These are phyloP conservation scores for Anagrus nilaparvatae DNA, from an alignment of 1,140 invertebrate species.

Conservation along the genomic window DNA sequence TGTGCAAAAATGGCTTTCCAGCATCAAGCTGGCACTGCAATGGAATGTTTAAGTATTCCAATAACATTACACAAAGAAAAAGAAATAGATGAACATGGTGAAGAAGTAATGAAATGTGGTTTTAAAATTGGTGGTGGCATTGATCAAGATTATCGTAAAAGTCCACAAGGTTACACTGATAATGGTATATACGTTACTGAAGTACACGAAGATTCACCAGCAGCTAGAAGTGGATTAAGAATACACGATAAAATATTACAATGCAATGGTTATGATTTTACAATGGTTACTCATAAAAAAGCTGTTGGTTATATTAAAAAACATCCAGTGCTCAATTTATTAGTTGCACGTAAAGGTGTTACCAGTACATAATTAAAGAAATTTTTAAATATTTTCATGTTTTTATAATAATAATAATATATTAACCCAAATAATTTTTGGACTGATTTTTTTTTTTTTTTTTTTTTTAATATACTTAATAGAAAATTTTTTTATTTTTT, in stretches of 20 bases:
- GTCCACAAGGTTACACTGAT: conserved; percentile 94
- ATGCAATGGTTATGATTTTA: conserved; percentile 97
- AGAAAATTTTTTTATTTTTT: too few relatives aligned
- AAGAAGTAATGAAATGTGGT: conserved; percentile 82
- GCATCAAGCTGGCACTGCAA: conserved; percentile 89
- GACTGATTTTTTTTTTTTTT: too few relatives aligned
- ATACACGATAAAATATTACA: conserved; percentile 97
- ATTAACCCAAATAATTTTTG: too few relatives aligned
- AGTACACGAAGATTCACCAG: conserved; percentile 92
- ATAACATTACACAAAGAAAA: conserved; percentile 92
- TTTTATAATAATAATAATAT: too few relatives aligned
- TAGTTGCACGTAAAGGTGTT: conserved; percentile 92
- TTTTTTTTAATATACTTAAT: too few relatives aligned
- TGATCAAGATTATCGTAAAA: conserved; percentile 92
- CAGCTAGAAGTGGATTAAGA: conserved; percentile 86
- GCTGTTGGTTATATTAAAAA: conserved; percentile 97
- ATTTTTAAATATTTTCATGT: too few relatives aligned
- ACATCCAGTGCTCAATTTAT: conserved; percentile 86
- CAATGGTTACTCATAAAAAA: conserved; percentile 97
- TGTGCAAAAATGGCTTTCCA: conserved; percentile 76
- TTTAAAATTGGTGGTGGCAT: conserved; percentile 98
- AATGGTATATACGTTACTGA: conserved; percentile 98
- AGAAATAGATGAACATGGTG: conserved; percentile 70
- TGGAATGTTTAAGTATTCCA: conserved; percentile 94
- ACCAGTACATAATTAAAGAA: conserved; percentile 88